Conservation (phyloP, 2,113 vertebrate species). For the Dasyprocta punctata region DNA sequence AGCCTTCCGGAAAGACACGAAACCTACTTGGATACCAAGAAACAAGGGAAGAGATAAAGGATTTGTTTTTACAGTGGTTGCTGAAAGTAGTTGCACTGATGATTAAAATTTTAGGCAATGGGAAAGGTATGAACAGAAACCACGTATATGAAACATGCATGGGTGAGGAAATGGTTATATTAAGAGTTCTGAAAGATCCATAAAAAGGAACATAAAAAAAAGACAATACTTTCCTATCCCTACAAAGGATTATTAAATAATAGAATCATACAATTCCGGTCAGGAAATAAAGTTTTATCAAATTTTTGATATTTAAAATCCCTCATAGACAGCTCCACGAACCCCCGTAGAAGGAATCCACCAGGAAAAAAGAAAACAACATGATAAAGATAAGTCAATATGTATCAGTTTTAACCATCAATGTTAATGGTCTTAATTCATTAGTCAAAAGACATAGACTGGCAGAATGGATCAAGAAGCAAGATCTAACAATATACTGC, state of each 20-base stretch:
- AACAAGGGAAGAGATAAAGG: neutral
- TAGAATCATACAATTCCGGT: neutral
- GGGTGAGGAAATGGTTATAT: neutral
- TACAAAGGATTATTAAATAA: neutral
- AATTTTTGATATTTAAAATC: neutral
- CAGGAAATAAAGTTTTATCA: neutral
- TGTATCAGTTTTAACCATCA: too few relatives aligned
- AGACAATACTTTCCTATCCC: neutral
- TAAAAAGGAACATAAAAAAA: neutral
- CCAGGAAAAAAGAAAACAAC: too few relatives aligned
- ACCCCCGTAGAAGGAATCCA: too few relatives aligned
- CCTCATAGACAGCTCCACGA: too few relatives aligned
- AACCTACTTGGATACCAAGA: neutral
- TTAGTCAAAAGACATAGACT: too few relatives aligned
- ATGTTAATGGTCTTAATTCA: too few relatives aligned
- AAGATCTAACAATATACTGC: too few relatives aligned
- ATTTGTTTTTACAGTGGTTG: neutral
- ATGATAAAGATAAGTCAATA: too few relatives aligned
- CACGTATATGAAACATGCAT: neutral
- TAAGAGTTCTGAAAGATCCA: neutral
- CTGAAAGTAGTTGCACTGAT: neutral
- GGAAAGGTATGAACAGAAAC: neutral
- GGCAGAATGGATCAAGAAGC: too few relatives aligned
- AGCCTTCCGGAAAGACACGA: neutral
- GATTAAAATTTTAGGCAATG: neutral